Base-by-base conservation (phyloP, 1,140 invertebrate species). In the Cylas formicarius region DNA sequence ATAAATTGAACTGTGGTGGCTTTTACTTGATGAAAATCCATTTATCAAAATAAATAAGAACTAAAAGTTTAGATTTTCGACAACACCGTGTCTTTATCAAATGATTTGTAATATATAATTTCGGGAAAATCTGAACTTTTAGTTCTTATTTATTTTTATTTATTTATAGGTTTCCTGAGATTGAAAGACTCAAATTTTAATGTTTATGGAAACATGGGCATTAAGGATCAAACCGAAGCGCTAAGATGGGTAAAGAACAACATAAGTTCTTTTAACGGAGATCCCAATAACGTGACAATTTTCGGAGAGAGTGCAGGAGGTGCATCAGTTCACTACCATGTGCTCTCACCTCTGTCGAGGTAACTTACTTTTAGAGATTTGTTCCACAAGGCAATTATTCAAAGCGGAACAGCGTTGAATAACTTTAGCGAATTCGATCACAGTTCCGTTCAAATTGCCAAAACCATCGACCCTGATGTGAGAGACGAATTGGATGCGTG, bases 221-320 rank as follows among this genome's bases (percentile, higher is more conserved):
- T 81, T 8, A 77, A 75, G 55, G 80, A 81, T 62, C 76, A 79
- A 53, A 59, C 76, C 1, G 48, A 72, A 48, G 74, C 69, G 1
- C 55, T 81, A 3, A 60, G 69, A 52, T 82, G 77, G 73, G 66
- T 81, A 2, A 63, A 73, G 46, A 60, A 65, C 21, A 72, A 75
- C 49, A 76, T 77, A 31, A 38, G 36, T n/a, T 20, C 34, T 32
- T 77, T 78, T 49, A 58, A 66, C 44, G 75, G 75, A 1, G 66
- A 76, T 56, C 54, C 61, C 17, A 50, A 61, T 21, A 62, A 63
- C 28, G 52, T 63, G 1, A 63, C 61, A 5, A 43, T 77, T n/a
- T 66, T 72, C 58, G 75, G 75, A 14, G 65, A 71, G 32, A 71
- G 68, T 48, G 63, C 73, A 9, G 75, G 75, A 2, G 71, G 64